Evolutionary conservation across 2,888 invertebrate species (phyloP), one percentile per base, ranked within the genome.

Genomic region (Hydroisotoma schaefferi): DNA sequence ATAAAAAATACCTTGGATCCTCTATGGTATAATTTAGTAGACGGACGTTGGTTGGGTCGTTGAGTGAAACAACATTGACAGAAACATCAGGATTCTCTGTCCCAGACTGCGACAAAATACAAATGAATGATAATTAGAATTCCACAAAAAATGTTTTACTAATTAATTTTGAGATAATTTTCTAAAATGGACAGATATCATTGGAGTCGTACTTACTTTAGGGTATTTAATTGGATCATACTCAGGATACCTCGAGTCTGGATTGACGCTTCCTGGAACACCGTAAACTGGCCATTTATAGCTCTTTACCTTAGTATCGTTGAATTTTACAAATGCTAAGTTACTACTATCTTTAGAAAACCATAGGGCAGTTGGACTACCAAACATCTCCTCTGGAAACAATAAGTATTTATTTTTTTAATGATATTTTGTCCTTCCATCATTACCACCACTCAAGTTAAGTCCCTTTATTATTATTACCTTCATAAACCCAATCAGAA

Each of bases 401-500:
- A 33, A 33, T 33, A 15, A 33, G 33, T 10, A 33, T 26, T 44
- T n/a, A 20, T 15, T 43, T 15, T 25, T 22, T 54, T n/a, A 53
- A 5, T 38, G 2, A 55, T 27, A 15, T 29, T 47, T 4, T 47
- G 53, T 3, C 38, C 38, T 52, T 6, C 4, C n/a, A 46, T 18
- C 25, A n/a, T 55, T 27, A 25, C 8, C 12, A 38, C 29, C 23
- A 53, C 5, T 15, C 12, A 3, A 53, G 33, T n/a, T 27, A 51
- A 12, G 5, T 28, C 23, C 5, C 23, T 15, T 20, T 48, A 10
- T 22, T 8, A 20, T 22, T n/a, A 20, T 73, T 75, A 89, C 90
- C 90, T 83, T 94, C 94, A 78, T 94, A 94, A 1, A 94, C 88
- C 94, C 94, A 95, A 77, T 94, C 94, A 28, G 93, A 90, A 15